Base-by-base conservation (phyloP, 2,797 vertebrate species). In the Crenichthys baileyi region DNA sequence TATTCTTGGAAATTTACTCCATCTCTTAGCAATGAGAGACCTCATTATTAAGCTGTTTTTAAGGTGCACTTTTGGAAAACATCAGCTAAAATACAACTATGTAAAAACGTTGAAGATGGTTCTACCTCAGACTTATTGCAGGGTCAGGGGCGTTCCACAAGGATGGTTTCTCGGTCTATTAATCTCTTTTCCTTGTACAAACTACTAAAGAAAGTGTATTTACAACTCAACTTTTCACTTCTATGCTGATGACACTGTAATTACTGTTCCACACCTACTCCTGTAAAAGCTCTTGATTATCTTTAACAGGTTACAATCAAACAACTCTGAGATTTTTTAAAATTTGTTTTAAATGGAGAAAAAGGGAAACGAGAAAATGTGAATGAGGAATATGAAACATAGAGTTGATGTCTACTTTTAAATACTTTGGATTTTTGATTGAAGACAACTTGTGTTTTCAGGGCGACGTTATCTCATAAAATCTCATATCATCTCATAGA, bases 31-130 rank as follows among this genome's bases (percentile, higher is more conserved):
- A 73, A 44, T 73, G 50, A 82, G 72, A 83, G 77, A 89, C 83
- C 73, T 91, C 83, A 86, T 85, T 36, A 71, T 78, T 63, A 71
- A 86, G 86, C 76, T 88, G 90, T 89, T 90, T 87, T 80, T 39
- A 65, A 39, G 76, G 70, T 79, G 41, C 0, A 29, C 36, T 48
- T 41, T 56, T 84, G 22, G 88, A 86, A 80, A 11, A 63, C 83
- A 77, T 72, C 72, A 82, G 63, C 78, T 71, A 73, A 58, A 81
- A 75, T 13, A n/a, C 41, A 41, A 68, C 22, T 44, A 65, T 39
- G 8, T 22, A 41, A 41, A 24, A 41, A 67, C 11, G 8, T 63
- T 36, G 31, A 41, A 13, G 22, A 67, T 41, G 20, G 63, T 41
- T 41, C 36, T 67, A 41, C 67, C 5, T 70, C 65, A 44, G 24